Base-by-base conservation (phyloP, 2,888 invertebrate species). In the Ormyrus labotus region DNA sequence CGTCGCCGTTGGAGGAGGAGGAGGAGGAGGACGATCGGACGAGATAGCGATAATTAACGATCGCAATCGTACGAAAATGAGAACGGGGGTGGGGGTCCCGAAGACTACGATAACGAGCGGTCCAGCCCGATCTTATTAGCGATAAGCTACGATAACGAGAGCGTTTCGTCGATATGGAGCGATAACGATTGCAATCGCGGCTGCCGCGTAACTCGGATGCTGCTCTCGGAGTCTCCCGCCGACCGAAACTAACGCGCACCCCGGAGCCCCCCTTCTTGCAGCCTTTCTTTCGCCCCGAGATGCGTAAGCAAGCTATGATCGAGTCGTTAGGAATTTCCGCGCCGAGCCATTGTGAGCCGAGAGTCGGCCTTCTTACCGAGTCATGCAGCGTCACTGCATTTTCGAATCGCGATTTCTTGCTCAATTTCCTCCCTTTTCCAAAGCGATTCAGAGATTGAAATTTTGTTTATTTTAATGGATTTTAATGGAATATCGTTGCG, bases 21-120 rank as follows among this genome's bases (percentile, higher is more conserved):
- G 19, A 57, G 58, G 11, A 81, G 79, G 83, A 84, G 84, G 86
- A 85, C 84, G 87, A 74, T 81, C 73, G 51, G 58, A 86, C 83
- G 85, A 85, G 89, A 90, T 88, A 89, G 87, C 86, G 86, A 88
- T 90, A 90, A 89, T 89, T 90, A 90, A 89, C 87, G 89, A 88
- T 88, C 86, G 86, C 88, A 88, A 88, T 88, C 88, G 88, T 86
- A 88, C 87, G 89, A 89, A 89, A 89, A 78, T 86, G 89, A 88
- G 89, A 87, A 87, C 88, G 85, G 86, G 83, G 84, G 85, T 85
- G 85, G 9, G 6, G 74, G 47, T 34, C 34, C 71, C 68, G 76
- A 87, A 86, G 85, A 85, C 86, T 85, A 86, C 88, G 89, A 89
- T 90, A 90, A 89, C 90, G 88, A 89, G 90, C 88, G 87, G 87